Evolutionary conservation across 35 echinoderm and acorn worm genomes (phyloP).

Genomic region (Eucidaris tribuloides): DNA sequence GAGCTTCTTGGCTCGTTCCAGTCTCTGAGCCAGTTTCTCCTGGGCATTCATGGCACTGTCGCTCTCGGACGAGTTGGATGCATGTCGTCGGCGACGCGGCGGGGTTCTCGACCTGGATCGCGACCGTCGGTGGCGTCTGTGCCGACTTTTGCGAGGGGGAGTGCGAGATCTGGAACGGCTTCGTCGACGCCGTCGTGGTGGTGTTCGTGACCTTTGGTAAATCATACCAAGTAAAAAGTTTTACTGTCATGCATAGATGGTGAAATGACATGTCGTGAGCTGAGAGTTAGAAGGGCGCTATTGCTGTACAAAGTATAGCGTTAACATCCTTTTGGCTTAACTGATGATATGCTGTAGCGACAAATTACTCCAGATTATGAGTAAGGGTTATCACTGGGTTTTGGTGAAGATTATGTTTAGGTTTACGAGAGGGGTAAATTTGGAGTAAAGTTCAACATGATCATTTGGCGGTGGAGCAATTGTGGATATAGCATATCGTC

Average conservation of each 20-base stretch:
- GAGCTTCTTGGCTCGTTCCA: slow-evolving; percentile 87
- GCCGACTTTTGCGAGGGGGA: background rate
- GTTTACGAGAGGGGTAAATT: too few species aligned
- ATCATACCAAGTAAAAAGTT: background rate
- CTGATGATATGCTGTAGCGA: too few species aligned
- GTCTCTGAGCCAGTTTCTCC: slow-evolving; percentile 68
- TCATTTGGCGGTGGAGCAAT: too few species aligned
- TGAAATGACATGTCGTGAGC: background rate
- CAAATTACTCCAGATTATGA: too few species aligned
- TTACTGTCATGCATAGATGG: background rate
- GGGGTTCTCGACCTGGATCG: slow-evolving; percentile 4
- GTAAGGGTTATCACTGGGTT: too few species aligned
- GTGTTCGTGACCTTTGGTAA: background rate
- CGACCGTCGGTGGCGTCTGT: background rate
- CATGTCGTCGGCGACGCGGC: background rate
- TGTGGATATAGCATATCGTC: too few species aligned
- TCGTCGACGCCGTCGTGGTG: background rate
- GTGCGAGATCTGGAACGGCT: background rate
- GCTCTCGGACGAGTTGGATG: background rate
- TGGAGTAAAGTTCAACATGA: too few species aligned
- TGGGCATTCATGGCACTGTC: slow-evolving; percentile 94
- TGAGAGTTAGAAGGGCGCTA: background rate
- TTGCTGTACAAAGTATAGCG: background rate
- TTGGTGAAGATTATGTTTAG: too few species aligned
- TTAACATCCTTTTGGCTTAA: background rate